These are phyloP conservation scores for Thalassoma bifasciatum DNA, from an alignment of 2,113 vertebrate genomes.

Conservation along the genomic window DNA sequence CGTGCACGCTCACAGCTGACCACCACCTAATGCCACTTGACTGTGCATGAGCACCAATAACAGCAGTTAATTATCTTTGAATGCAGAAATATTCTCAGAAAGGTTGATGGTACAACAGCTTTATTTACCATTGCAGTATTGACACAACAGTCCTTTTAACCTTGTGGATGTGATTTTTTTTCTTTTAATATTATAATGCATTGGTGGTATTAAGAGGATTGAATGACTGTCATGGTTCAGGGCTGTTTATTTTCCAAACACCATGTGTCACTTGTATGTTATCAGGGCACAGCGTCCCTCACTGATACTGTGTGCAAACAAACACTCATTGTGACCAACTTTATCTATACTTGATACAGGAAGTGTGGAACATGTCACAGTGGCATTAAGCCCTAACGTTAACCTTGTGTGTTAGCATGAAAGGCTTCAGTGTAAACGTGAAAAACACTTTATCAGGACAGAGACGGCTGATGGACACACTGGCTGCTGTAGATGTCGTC, in stretches of 20 bases:
- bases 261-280: background rate
- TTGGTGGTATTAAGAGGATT: no score
- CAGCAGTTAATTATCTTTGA: constrained; percentile 10
- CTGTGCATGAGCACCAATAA: constrained; percentile 68
- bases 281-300: constrained; percentile 7
- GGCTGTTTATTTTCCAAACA: constrained; percentile 20
- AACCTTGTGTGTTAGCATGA: background rate
- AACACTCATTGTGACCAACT: background rate
- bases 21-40: constrained; percentile 21
- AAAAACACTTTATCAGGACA: background rate
- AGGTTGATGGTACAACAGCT: background rate
- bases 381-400: background rate
- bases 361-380: background rate
- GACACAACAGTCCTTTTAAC: constrained; percentile 8
- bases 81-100: background rate
- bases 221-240: constrained; percentile 12
- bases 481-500: background rate
- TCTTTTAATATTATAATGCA: no score
- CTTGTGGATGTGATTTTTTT: background rate
- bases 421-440: background rate
- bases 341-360: background rate
- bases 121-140: constrained; percentile 12
- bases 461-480: background rate
- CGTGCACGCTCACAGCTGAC: constrained; percentile 50
- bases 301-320: background rate